Percentiles rank a stretch among this genome's conserved stretches.
Evolutionary conservation across 2,888 invertebrate species (phyloP).

Genomic region (Synergus gifuensis): DNA sequence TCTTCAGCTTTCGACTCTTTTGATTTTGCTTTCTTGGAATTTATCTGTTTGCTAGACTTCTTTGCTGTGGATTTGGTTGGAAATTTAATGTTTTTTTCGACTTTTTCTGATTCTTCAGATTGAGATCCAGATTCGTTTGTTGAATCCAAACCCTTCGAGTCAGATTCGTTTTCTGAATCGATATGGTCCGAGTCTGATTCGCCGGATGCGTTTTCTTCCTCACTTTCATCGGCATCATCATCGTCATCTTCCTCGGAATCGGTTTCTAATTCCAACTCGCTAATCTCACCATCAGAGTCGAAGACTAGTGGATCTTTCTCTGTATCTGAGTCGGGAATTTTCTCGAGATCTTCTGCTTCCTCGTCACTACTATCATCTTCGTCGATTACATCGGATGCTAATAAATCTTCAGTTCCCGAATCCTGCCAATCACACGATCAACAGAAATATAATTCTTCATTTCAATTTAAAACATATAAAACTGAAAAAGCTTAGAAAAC

Average conservation of each 20-base stretch:
- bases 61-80: conserved; percentile 41
- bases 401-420: conserved; percentile 69
- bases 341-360: conserved; percentile 77
- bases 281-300: conserved; percentile 74
- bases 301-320: conserved; percentile 76
- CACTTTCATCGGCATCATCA: conserved; percentile 45
- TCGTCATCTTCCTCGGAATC: conserved; percentile 55
- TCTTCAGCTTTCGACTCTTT: conserved; percentile 14
- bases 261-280: conserved; percentile 57
- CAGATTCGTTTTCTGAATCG: conserved; percentile 39
- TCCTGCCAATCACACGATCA: conserved; percentile 59
- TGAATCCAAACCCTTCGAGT: conserved; percentile 43
- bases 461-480: too few species aligned
- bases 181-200: conserved; percentile 26
- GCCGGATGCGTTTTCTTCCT: conserved; percentile 43
- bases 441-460: background rate
- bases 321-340: conserved; percentile 78
- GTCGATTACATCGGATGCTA: conserved; percentile 68
- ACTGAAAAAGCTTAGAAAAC: too few species aligned
- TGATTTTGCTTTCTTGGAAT: conserved; percentile 13
- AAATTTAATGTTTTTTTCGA: background rate
- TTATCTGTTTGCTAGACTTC: background rate
- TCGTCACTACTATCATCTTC: conserved; percentile 78
- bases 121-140: conserved; percentile 42
- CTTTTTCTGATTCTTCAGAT: background rate